phyloP scores from a whole-genome alignment of 2,797 vertebrate species.

The Danio aesculapii region DNA sequence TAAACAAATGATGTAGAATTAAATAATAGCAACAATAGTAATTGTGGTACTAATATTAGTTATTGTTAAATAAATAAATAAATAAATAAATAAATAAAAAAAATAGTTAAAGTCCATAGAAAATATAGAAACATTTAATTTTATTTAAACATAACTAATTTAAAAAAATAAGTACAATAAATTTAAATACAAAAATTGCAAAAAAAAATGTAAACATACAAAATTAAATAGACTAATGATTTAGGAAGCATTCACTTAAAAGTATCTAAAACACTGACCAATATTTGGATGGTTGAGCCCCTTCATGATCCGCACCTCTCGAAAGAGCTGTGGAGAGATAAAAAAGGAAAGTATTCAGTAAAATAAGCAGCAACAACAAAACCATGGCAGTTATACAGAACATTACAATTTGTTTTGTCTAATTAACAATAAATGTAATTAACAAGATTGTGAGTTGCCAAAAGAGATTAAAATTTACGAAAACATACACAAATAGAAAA shows the following conservation, averaged over 20 bases:
- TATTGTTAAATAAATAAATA: too few species aligned
- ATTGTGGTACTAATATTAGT: too few species aligned
- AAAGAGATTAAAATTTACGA: too few species aligned
- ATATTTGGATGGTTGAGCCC: slow-evolving; percentile 94
- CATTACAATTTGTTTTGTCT: neutral
- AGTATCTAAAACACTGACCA: slow-evolving; percentile 77
- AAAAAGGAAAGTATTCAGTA: slow-evolving; percentile 21
- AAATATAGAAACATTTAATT: too few species aligned
- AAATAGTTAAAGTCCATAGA: too few species aligned
- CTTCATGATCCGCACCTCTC: slow-evolving; percentile 96
- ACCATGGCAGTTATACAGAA: neutral
- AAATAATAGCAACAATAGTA: too few species aligned
- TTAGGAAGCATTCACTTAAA: neutral
- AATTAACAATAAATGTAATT: neutral
- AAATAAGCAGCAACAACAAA: neutral
- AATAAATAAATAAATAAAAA: too few species aligned
- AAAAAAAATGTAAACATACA: too few species aligned
- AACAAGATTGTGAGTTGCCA: neutral
- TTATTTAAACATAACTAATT: neutral
- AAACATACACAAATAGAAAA: too few species aligned
- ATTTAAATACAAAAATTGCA: neutral
- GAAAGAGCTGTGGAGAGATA: slow-evolving; percentile 84
- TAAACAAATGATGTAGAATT: too few species aligned
- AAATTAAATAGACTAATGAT: neutral
- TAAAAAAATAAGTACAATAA: neutral